A percentile compares a stretch with the other conserved stretches of the same genome.
phyloP scores from a whole-genome alignment of 1,140 invertebrate species.

The Platyura marginata region DNA sequence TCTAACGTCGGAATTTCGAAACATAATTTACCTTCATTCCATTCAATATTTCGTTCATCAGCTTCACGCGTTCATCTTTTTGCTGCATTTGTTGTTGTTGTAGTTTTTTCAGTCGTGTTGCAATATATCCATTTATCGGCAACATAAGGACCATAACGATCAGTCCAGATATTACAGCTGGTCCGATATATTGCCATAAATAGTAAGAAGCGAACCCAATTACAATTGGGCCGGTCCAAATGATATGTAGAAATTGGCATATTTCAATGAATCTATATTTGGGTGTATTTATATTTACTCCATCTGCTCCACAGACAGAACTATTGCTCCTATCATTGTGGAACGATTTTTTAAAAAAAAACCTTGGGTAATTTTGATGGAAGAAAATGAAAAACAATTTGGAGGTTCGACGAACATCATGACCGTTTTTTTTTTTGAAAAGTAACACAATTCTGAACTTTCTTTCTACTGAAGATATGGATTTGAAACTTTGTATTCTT shows the following conservation, averaged over 20 bases:
- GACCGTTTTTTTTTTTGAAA: too few relatives aligned
- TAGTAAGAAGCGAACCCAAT: conserved; percentile 33
- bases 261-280: conserved; percentile 79
- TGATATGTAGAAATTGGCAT: conserved; percentile 40
- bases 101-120: conserved; percentile 12
- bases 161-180: conserved; percentile 35
- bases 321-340: too few relatives aligned
- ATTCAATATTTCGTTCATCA: conserved; percentile 61
- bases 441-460: too few relatives aligned
- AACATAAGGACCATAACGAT: conserved; percentile 27
- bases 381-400: too few relatives aligned
- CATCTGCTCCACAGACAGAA: too few relatives aligned
- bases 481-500: too few relatives aligned
- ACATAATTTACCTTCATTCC: conserved; percentile 57
- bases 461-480: too few relatives aligned
- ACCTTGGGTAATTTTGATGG: too few relatives aligned
- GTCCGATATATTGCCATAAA: conserved; percentile 30
- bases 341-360: too few relatives aligned
- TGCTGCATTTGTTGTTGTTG: conserved; percentile 28
- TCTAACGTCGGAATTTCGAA: too few relatives aligned
- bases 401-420: too few relatives aligned
- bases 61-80: conserved; percentile 50
- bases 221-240: conserved; percentile 29
- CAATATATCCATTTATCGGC: conserved; percentile 1
- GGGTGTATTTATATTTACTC: too few relatives aligned